phyloP scores from a whole-genome alignment of 2,888 invertebrate species.

The Carcina quercana region DNA sequence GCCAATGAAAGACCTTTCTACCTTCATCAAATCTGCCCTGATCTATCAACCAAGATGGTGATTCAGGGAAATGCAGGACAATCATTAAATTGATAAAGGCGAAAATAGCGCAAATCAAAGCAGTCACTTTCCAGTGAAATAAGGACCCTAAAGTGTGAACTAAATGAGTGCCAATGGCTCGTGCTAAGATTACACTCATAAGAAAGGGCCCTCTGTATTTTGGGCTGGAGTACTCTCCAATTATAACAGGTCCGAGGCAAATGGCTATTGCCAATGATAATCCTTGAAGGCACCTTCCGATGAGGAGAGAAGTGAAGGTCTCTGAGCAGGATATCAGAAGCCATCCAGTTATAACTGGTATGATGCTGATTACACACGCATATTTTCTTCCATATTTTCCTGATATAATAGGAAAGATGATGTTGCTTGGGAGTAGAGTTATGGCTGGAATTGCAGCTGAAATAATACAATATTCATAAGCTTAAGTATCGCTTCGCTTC shows the following conservation, averaged over 20 bases:
- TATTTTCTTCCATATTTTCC: slow-evolving; percentile 23
- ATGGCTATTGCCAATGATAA: slow-evolving; percentile 30
- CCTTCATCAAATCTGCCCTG: slow-evolving; percentile 70
- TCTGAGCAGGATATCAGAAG: slow-evolving; percentile 28
- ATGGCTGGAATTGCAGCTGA: slow-evolving; percentile 4
- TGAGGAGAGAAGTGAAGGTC: slow-evolving; percentile 26
- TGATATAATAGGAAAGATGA: slow-evolving; percentile 25
- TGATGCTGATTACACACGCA: slow-evolving; percentile 18
- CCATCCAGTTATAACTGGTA: slow-evolving; percentile 28
- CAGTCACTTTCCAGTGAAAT: slow-evolving; percentile 63
- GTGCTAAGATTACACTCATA: slow-evolving; percentile 30
- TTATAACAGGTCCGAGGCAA: slow-evolving; percentile 36
- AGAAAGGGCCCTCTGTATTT: slow-evolving; percentile 38
- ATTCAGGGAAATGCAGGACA: slow-evolving; percentile 64
- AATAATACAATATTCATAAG: background rate
- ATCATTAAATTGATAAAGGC: slow-evolving; percentile 33
- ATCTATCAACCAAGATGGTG: slow-evolving; percentile 77
- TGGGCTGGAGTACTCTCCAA: slow-evolving; percentile 48
- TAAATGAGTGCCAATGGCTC: slow-evolving; percentile 25
- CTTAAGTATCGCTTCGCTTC: background rate
- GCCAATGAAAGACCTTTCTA: slow-evolving; percentile 67
- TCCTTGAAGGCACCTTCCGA: slow-evolving; percentile 34
- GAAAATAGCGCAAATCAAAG: slow-evolving; percentile 55
- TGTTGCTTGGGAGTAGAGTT: slow-evolving; percentile 16
- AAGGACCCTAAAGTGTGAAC: slow-evolving; percentile 21